Percentiles rank a stretch among this genome's conserved stretches.
phyloP scores from a whole-genome alignment of 2,797 vertebrate species.

The Hoplostethus atlanticus region DNA sequence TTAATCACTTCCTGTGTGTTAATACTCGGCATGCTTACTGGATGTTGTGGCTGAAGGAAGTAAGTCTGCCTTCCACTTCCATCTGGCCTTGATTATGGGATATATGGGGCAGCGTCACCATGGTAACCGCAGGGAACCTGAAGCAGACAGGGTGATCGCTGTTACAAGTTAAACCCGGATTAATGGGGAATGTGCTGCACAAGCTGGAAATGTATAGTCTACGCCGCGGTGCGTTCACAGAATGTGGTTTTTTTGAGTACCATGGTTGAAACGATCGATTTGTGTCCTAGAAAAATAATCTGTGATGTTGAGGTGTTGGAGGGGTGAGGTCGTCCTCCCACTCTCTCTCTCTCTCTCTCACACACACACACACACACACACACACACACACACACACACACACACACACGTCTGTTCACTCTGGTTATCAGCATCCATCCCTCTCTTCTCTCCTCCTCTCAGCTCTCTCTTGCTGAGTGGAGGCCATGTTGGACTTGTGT shows the following conservation, averaged over 20 bases:
- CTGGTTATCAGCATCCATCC: no score
- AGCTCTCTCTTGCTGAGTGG: not conserved
- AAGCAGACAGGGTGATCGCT: conserved; percentile 2
- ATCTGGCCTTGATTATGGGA: not conserved
- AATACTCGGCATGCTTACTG: no score
- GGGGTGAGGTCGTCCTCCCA: no score
- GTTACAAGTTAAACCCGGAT: not conserved
- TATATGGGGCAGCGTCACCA: conserved; percentile 23
- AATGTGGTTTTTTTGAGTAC: no score
- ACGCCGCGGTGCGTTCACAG: no score
- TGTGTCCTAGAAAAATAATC: no score
- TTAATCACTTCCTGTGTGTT: no score
- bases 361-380: not conserved
- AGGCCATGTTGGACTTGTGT: no score
- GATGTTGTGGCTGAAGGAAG: not conserved
- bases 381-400: conserved; percentile 11
- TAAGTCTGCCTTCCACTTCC: conserved; percentile 1
- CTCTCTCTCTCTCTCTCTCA: not conserved
- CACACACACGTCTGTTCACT: not conserved
- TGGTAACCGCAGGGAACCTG: conserved; percentile 34
- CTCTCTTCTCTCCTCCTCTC: not conserved
- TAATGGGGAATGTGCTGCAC: no score
- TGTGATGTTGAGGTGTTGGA: no score
- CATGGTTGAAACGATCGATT: no score
- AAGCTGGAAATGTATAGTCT: no score